A percentile compares a stretch with the other conserved stretches of the same genome.
These are phyloP conservation scores for Ictalurus punctatus DNA, from an alignment of 2,113 vertebrate genomes.

Conservation along the genomic window DNA sequence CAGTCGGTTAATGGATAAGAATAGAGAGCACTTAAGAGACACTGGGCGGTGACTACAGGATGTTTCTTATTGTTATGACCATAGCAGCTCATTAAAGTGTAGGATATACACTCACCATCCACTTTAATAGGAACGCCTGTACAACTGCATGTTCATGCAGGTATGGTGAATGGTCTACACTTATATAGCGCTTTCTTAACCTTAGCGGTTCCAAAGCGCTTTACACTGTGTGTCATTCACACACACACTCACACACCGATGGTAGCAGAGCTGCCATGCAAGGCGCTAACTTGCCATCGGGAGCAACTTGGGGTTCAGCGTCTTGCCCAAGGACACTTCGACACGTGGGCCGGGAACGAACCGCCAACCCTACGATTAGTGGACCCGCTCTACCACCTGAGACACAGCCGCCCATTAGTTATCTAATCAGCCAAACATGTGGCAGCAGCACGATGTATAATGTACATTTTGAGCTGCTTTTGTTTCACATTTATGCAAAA, in stretches of 20 bases:
- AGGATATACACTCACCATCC: not conserved
- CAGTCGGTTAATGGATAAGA: slow-evolving; percentile 4
- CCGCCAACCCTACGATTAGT: too few species aligned
- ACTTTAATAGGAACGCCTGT: not conserved
- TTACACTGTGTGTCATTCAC: too few species aligned
- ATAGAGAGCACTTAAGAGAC: slow-evolving; percentile 7
- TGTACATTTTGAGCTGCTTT: not conserved
- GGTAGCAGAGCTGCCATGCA: too few species aligned
- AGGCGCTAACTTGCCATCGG: too few species aligned
- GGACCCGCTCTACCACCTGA: too few species aligned
- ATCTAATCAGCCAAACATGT: not conserved
- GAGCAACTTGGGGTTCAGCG: too few species aligned
- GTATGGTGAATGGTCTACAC: too few species aligned
- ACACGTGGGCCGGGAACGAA: too few species aligned
- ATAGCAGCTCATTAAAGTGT: not conserved
- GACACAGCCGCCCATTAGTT: not conserved
- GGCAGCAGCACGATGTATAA: not conserved
- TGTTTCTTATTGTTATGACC: not conserved
- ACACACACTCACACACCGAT: too few species aligned
- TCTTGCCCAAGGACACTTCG: too few species aligned
- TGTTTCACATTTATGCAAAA: not conserved
- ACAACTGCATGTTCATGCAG: not conserved
- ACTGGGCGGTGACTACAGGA: not conserved
- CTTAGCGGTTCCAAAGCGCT: too few species aligned
- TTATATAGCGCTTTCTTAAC: too few species aligned